Conservation (phyloP, 2,797 vertebrate genomes). For the Pyrrhura leucotis region DNA sequence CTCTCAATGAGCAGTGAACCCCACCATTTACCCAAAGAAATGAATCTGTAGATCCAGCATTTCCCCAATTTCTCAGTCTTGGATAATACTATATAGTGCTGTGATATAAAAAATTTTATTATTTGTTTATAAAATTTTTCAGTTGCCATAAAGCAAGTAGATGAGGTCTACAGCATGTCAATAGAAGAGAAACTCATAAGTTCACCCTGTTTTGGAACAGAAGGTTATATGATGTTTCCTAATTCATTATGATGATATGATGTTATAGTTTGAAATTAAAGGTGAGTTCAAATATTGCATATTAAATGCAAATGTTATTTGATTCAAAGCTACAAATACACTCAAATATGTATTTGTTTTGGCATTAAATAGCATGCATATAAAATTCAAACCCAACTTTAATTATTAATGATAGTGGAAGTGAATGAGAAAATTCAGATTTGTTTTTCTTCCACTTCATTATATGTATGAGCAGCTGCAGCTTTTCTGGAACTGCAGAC, state of each 20-base stretch:
- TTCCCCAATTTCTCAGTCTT: slow-evolving; percentile 20
- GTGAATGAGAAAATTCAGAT: background rate
- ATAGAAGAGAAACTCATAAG: background rate
- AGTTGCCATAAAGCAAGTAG: background rate
- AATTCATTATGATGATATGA: background rate
- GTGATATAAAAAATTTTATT: background rate
- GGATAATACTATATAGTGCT: background rate
- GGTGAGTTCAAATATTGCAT: background rate
- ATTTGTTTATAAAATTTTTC: background rate
- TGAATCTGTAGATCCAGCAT: background rate
- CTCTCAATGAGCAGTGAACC: background rate
- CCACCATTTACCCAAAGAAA: background rate
- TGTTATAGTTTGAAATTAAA: slow-evolving; percentile 14
- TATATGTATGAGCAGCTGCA: background rate
- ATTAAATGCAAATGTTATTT: background rate
- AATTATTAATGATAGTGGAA: background rate
- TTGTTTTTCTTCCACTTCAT: background rate
- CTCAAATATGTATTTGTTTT: slow-evolving; percentile 1
- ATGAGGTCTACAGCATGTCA: background rate
- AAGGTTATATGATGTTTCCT: background rate
- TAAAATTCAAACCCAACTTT: background rate
- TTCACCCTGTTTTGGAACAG: background rate
- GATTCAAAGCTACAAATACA: background rate
- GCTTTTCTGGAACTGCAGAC: background rate
- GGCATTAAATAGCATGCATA: background rate